These are phyloP conservation scores for Eupithecia exiguata DNA, from an alignment of 2,888 invertebrate species.

Conservation along the genomic window DNA sequence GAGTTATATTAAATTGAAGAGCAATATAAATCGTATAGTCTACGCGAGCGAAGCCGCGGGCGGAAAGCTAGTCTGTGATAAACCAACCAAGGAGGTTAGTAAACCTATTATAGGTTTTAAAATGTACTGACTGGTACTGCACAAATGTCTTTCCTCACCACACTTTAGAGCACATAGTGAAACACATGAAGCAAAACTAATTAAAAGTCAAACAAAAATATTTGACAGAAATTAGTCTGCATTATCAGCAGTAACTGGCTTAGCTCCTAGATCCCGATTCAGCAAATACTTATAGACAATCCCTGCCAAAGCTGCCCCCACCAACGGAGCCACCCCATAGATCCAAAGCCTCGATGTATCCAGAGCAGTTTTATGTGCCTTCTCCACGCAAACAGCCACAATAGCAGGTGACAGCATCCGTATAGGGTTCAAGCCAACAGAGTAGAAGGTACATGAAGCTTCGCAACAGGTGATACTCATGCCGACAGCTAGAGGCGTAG, in stretches of 20 bases:
- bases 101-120: too few species aligned
- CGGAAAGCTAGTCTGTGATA: too few species aligned
- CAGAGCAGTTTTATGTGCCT: neutral
- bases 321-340: conserved; percentile 49
- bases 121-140: neutral
- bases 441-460: conserved; percentile 48
- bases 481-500: conserved; percentile 52
- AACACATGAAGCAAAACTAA: neutral
- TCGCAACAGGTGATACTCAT: conserved; percentile 49
- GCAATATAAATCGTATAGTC: too few species aligned
- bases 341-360: conserved; percentile 49
- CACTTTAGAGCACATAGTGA: neutral
- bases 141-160: neutral
- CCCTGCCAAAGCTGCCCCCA: conserved; percentile 49
- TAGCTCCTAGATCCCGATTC: conserved; percentile 9
- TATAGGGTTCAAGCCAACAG: conserved; percentile 49
- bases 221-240: neutral
- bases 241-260: neutral
- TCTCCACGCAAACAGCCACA: conserved; percentile 2
- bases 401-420: conserved; percentile 48
- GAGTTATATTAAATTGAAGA: too few species aligned
- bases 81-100: too few species aligned
- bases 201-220: neutral
- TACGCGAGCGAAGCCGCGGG: too few species aligned
- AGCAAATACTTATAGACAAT: conserved; percentile 48